phyloP scores from a whole-genome alignment of 1,140 invertebrate genomes.

The Drosophila suzukii region DNA sequence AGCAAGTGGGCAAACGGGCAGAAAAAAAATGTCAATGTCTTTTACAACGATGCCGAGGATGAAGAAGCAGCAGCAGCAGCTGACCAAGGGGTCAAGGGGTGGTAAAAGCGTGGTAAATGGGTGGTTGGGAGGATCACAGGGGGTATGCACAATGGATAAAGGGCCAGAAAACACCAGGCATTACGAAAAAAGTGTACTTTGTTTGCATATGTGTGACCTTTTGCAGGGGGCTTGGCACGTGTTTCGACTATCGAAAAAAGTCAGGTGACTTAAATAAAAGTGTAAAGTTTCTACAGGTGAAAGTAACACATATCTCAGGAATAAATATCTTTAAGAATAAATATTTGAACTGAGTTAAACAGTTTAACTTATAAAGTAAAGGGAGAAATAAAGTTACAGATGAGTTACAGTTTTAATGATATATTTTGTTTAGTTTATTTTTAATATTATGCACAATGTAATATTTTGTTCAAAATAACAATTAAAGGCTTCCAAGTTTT shows the following conservation, averaged over 20 bases:
- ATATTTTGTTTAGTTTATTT: too few relatives aligned
- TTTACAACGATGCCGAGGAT: constrained; percentile 36
- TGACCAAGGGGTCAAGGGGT: constrained; percentile 23
- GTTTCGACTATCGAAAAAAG: constrained; percentile 16
- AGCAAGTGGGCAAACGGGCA: constrained; percentile 5
- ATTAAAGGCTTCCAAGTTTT: too few relatives aligned
- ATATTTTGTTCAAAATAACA: too few relatives aligned
- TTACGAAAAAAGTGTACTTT: constrained; percentile 39
- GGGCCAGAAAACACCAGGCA: constrained; percentile 16
- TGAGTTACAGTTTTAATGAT: too few relatives aligned
- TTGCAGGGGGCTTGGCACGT: constrained; percentile 18
- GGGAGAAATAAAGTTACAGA: too few relatives aligned
- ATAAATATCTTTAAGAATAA: neutral
- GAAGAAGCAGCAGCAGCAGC: constrained; percentile 17
- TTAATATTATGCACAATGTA: too few relatives aligned
- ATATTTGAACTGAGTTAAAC: neutral
- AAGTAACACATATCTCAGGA: neutral
- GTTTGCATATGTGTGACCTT: constrained; percentile 23
- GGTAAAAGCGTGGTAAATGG: neutral
- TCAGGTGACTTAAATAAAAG: neutral
- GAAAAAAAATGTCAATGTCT: constrained; percentile 67
- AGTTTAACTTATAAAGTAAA: too few relatives aligned
- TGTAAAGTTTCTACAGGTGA: neutral
- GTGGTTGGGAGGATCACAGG: neutral
- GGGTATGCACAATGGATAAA: constrained; percentile 15